A percentile compares a stretch with the other conserved stretches of the same genome.
Evolutionary conservation across 2,888 invertebrate species (phyloP).

Genomic region (Polydesmus complanatus): DNA sequence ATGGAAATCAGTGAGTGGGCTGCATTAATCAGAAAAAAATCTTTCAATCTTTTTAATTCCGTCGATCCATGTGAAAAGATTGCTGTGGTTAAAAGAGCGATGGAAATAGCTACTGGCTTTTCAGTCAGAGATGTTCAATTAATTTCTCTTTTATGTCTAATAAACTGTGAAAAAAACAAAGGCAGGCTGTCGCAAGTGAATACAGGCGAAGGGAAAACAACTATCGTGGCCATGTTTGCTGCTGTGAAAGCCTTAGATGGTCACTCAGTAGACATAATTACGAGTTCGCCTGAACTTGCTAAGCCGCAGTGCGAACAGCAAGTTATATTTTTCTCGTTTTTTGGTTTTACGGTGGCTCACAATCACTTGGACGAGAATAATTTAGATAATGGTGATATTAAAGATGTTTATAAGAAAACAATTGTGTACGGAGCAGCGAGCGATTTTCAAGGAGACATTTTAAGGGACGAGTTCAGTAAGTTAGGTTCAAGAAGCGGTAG

Average conservation of each 20-base stretch:
- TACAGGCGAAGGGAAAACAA: constrained; percentile 33
- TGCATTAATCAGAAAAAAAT: too few species aligned
- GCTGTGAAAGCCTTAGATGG: constrained; percentile 26
- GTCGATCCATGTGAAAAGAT: too few species aligned
- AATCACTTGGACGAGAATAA: constrained; percentile 24
- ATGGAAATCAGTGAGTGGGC: too few species aligned
- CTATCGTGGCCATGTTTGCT: constrained; percentile 28
- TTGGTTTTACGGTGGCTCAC: constrained; percentile 25
- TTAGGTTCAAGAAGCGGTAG: constrained; percentile 26
- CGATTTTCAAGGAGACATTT: constrained; percentile 28
- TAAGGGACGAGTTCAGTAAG: constrained; percentile 28
- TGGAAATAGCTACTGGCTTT: too few species aligned
- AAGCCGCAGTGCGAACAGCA: constrained; percentile 24
- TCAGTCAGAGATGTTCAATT: too few species aligned
- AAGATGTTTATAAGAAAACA: constrained; percentile 22
- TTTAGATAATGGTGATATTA: constrained; percentile 20
- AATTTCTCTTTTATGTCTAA: too few species aligned
- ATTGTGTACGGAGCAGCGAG: constrained; percentile 30
- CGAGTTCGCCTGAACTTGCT: constrained; percentile 29
- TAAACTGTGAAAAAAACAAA: too few species aligned
- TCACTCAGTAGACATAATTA: constrained; percentile 28
- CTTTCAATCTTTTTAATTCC: too few species aligned
- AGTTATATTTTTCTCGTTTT: constrained; percentile 23
- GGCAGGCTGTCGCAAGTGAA: constrained; percentile 27
- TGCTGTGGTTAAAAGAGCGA: too few species aligned